Evolutionary conservation across 2,113 vertebrate genomes (phyloP), one percentile per base, ranked within the genome.

Genomic region (Orycteropus afer): DNA sequence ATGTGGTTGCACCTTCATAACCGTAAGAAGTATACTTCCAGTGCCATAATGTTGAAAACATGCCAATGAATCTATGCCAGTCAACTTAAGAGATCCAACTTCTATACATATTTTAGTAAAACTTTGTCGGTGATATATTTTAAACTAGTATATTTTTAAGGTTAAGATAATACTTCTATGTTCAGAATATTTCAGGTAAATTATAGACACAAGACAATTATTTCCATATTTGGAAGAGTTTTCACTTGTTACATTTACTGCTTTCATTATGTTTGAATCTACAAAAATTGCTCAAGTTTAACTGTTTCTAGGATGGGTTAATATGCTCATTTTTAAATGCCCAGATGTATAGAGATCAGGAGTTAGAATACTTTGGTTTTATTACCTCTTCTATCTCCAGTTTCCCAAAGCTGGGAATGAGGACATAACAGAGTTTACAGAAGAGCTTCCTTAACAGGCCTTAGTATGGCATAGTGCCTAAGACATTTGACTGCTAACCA

Each of bases 101-200:
- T 73, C 6, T 73, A 4, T 53, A 63, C 71, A 74, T 86, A 53
- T 49, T 61, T 90, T 86, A 61, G 17, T 86, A 37, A 34, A 61
- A 42, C 4, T 93, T 96, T 95, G 65, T 49, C 51, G 61, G 77
- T 37, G 27, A 81, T 63, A 73, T 69, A 63, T 74, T 93, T 95
- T 95, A 49, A 91, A 63, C 32, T 53, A 73, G 45, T 25, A 49
- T 67, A 45, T 71, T 83, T 51, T 59, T 94, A 29, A 13, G 51
- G 0, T 83, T 71, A 86, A 88, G 49, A 78, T 77, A 80, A 85
- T 65, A 88, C 11, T 29, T 85, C 65, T 59, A 57, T 5, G 10
- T 51, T 17, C 83, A 27, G 77, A 89, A 89, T 17, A 59, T 55
- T 93, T 65, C 34, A 67, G 93, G 23, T 45, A 90, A 90, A 47